Conservation (phyloP, 2,888 invertebrate species). For the Drosophila paracracens region DNA sequence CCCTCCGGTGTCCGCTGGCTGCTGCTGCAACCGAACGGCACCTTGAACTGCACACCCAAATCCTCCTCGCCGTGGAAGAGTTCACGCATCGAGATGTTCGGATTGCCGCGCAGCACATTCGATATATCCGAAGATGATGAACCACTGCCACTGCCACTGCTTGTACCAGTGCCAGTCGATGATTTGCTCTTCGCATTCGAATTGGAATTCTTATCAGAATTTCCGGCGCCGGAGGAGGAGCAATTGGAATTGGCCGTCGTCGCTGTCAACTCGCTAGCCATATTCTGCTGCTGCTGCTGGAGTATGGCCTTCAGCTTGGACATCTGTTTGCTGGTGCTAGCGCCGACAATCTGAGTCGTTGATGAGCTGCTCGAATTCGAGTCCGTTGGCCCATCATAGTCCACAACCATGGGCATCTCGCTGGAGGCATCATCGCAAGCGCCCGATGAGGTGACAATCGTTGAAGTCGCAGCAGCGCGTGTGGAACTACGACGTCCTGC, state of each 20-base stretch:
- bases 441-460: slow-evolving; percentile 1
- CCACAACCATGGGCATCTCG: slow-evolving; percentile 79
- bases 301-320: slow-evolving; percentile 84
- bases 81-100: slow-evolving; percentile 93
- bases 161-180: slow-evolving; percentile 11
- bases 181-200: slow-evolving; percentile 21
- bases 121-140: slow-evolving; percentile 78
- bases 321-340: slow-evolving; percentile 66
- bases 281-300: slow-evolving; percentile 66
- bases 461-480: slow-evolving; percentile 11
- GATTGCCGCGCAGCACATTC: slow-evolving; percentile 86
- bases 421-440: slow-evolving; percentile 60
- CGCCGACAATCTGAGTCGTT: slow-evolving; percentile 43
- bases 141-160: background rate
- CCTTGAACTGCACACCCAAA: slow-evolving; percentile 89
- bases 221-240: background rate
- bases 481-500: slow-evolving; percentile 39
- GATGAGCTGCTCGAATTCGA: slow-evolving; percentile 74
- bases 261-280: slow-evolving; percentile 33
- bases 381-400: slow-evolving; percentile 82
- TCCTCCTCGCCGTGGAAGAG: slow-evolving; percentile 94
- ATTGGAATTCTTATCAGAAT: slow-evolving; percentile 3
- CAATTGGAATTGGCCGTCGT: slow-evolving; percentile 10
- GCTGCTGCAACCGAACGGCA: slow-evolving; percentile 88
- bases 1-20: slow-evolving; percentile 90